Percentiles rank a stretch among this genome's conserved stretches.
These are phyloP conservation scores for Zingel zingel DNA, from an alignment of 2,113 vertebrate species.

Conservation along the genomic window DNA sequence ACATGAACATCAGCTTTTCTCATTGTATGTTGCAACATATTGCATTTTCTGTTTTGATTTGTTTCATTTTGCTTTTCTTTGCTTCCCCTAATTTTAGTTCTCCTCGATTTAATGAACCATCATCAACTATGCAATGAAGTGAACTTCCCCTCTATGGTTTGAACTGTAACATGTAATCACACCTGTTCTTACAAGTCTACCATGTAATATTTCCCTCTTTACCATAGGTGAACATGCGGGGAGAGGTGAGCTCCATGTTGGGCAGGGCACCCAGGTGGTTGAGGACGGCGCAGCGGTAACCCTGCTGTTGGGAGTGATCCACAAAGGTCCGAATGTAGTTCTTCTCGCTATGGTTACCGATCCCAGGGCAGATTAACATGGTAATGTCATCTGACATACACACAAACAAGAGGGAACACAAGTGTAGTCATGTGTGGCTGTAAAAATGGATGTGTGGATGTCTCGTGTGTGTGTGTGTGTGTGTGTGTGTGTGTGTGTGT, in stretches of 20 bases:
- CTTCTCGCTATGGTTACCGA: slow-evolving; percentile 98
- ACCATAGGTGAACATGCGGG: slow-evolving; percentile 98
- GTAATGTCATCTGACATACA: slow-evolving; percentile 90
- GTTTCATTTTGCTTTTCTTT: not conserved
- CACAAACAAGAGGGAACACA: slow-evolving; percentile 22
- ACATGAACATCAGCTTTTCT: no score
- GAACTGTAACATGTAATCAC: not conserved
- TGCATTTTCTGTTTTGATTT: not conserved
- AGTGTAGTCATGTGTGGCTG: slow-evolving; percentile 36
- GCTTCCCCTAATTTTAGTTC: not conserved
- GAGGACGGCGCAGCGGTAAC: slow-evolving; percentile 95
- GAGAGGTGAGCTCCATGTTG: slow-evolving; percentile 94
- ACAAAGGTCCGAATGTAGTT: slow-evolving; percentile 98
- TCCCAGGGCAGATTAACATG: slow-evolving; percentile 98
- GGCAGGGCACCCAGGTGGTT: slow-evolving; percentile 96
- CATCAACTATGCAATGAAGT: not conserved
- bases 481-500: no score
- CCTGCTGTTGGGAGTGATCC: slow-evolving; percentile 93
- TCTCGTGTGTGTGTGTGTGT: no score
- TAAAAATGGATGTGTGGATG: slow-evolving; percentile 4
- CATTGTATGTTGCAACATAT: no score
- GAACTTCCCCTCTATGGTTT: not conserved
- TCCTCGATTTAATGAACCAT: not conserved
- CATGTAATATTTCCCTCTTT: slow-evolving; percentile 17
- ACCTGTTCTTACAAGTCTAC: not conserved